A percentile compares a stretch with the other conserved stretches of the same genome.
phyloP scores from a whole-genome alignment of 1,140 invertebrate genomes.

The Chelonus insularis region DNA sequence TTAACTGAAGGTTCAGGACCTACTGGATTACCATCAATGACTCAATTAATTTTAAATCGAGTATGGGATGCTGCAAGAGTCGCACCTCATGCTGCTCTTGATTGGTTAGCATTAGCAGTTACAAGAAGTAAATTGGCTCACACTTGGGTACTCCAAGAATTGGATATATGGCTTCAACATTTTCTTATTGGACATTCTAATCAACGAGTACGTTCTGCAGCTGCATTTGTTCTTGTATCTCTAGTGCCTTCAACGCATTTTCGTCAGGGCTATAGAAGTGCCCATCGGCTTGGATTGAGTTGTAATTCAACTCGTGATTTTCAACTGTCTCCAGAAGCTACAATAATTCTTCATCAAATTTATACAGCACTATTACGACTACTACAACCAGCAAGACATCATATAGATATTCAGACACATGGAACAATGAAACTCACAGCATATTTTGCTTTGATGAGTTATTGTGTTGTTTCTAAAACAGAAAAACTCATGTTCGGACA shows the following conservation, averaged over 20 bases:
- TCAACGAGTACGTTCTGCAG: slow-evolving; percentile 82
- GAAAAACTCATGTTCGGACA: slow-evolving; percentile 92
- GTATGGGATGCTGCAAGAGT: slow-evolving; percentile 91
- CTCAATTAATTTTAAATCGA: slow-evolving; percentile 80
- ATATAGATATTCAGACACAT: slow-evolving; percentile 81
- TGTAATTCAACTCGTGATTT: slow-evolving; percentile 56
- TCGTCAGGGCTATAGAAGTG: slow-evolving; percentile 78
- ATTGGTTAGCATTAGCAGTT: slow-evolving; percentile 82
- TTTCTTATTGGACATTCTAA: slow-evolving; percentile 85
- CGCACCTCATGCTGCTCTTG: slow-evolving; percentile 86
- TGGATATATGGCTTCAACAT: slow-evolving; percentile 88
- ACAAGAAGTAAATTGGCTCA: slow-evolving; percentile 88
- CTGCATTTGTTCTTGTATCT: slow-evolving; percentile 83
- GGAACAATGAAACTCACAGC: slow-evolving; percentile 89
- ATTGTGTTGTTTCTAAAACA: slow-evolving; percentile 84
- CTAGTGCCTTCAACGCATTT: slow-evolving; percentile 87
- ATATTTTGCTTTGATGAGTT: slow-evolving; percentile 88
- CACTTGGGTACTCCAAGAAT: slow-evolving; percentile 82
- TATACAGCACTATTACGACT: slow-evolving; percentile 78
- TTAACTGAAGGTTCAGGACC: slow-evolving; percentile 76
- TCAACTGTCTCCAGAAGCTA: slow-evolving; percentile 70
- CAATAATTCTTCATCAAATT: slow-evolving; percentile 80
- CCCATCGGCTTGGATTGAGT: slow-evolving; percentile 59
- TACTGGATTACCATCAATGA: slow-evolving; percentile 84
- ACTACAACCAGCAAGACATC: slow-evolving; percentile 79